Conservation (phyloP, 2,797 vertebrate species). For the Rhinophrynus dorsalis region DNA sequence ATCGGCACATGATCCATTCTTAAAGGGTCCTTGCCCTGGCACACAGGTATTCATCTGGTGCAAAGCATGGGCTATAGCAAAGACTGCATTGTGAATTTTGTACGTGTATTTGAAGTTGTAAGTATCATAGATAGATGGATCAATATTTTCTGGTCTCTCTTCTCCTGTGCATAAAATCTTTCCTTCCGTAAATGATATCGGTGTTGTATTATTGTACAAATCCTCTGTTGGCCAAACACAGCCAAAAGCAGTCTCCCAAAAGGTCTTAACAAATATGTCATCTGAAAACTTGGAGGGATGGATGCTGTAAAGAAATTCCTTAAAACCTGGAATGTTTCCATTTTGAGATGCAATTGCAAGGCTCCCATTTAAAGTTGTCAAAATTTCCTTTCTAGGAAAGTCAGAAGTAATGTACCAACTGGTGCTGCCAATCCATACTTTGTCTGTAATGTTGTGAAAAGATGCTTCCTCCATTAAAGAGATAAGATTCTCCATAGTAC, state of each 20-base stretch:
- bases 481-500: not conserved
- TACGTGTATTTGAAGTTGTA: slow-evolving; percentile 4
- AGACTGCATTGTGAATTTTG: slow-evolving; percentile 6
- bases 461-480: not conserved
- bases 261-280: not conserved
- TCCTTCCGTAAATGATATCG: too few relatives aligned
- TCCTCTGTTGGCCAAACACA: slow-evolving; percentile 9
- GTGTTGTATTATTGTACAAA: not conserved
- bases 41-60: slow-evolving; percentile 3
- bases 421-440: slow-evolving; percentile 2
- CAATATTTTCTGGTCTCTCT: not conserved
- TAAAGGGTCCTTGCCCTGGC: not conserved
- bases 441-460: slow-evolving; percentile 6
- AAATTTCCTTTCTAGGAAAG: not conserved
- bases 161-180: not conserved
- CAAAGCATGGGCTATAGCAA: slow-evolving; percentile 8
- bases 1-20: slow-evolving; percentile 12
- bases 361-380: slow-evolving; percentile 5
- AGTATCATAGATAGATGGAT: slow-evolving; percentile 1
- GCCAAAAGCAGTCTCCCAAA: slow-evolving; percentile 1
- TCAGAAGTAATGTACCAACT: not conserved
- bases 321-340: slow-evolving; percentile 9
- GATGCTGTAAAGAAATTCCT: slow-evolving; percentile 1
- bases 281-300: not conserved
- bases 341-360: not conserved